These are phyloP conservation scores for Athene noctua DNA, from an alignment of 2,113 vertebrate species.

Conservation along the genomic window DNA sequence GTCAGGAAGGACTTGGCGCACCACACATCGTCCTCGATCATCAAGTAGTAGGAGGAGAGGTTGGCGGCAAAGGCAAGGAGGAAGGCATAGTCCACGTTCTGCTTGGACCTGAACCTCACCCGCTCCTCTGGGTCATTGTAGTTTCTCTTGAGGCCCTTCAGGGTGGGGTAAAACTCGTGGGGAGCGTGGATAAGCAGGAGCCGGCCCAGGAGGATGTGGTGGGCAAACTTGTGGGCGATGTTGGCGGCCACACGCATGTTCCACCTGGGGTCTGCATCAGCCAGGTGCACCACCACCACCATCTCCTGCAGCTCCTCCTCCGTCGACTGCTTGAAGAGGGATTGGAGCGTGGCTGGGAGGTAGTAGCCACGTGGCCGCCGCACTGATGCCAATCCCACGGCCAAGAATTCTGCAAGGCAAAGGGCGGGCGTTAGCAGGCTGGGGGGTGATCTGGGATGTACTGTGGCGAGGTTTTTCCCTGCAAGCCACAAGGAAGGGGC, in stretches of 20 bases:
- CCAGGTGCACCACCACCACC: slow-evolving; percentile 85
- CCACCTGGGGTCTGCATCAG: slow-evolving; percentile 72
- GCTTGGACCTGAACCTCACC: slow-evolving; percentile 82
- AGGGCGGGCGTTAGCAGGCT: background rate
- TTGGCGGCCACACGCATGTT: slow-evolving; percentile 2
- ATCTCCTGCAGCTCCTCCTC: slow-evolving; percentile 76
- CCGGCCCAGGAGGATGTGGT: slow-evolving; percentile 66
- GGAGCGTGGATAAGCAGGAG: slow-evolving; percentile 78
- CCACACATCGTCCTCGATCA: slow-evolving; percentile 82
- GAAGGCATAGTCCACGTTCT: slow-evolving; percentile 84
- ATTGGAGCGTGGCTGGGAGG: slow-evolving; percentile 77
- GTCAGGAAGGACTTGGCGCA: slow-evolving; percentile 76
- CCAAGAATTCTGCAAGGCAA: slow-evolving; percentile 75
- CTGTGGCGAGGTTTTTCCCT: background rate
- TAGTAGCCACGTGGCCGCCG: slow-evolving; percentile 68
- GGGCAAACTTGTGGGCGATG: slow-evolving; percentile 64
- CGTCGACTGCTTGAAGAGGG: slow-evolving; percentile 80
- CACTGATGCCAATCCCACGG: slow-evolving; percentile 77
- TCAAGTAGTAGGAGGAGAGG: slow-evolving; percentile 84
- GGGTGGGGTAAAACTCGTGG: slow-evolving; percentile 62
- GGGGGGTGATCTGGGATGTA: background rate
- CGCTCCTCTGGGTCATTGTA: slow-evolving; percentile 73
- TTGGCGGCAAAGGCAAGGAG: slow-evolving; percentile 79
- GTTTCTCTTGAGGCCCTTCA: slow-evolving; percentile 77
- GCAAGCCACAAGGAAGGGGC: background rate